phyloP scores from a whole-genome alignment of 2,888 invertebrate genomes.

The Hirtodrosophila alboralis region DNA sequence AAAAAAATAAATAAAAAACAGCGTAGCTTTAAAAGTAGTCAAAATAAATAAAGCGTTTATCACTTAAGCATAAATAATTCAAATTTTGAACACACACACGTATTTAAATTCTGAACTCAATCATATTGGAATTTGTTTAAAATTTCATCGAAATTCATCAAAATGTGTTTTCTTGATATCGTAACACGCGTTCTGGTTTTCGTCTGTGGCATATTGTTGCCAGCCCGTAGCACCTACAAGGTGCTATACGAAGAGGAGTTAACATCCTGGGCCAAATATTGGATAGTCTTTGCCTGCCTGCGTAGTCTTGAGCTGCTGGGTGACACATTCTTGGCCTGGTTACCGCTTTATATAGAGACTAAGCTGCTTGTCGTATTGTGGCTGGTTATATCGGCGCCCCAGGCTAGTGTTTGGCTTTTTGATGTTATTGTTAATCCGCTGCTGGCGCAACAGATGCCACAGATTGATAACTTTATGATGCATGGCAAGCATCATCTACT shows the following conservation, averaged over 20 bases:
- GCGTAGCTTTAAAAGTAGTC: too few relatives aligned
- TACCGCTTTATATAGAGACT: conserved; percentile 89
- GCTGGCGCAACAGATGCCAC: conserved; percentile 33
- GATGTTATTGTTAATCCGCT: conserved; percentile 54
- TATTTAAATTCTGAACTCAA: conserved; percentile 9
- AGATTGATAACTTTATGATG: conserved; percentile 51
- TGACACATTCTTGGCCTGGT: conserved; percentile 96
- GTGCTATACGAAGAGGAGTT: conserved; percentile 32
- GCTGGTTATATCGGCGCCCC: conserved; percentile 53
- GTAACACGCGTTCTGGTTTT: conserved; percentile 48
- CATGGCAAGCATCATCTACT: conserved; percentile 46
- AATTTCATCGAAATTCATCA: conserved; percentile 9
- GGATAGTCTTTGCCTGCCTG: conserved; percentile 91
- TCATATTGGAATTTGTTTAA: neutral
- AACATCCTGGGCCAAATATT: conserved; percentile 60
- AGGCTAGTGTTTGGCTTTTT: conserved; percentile 63
- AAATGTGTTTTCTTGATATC: conserved; percentile 43
- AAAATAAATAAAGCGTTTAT: too few relatives aligned
- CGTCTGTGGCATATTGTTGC: conserved; percentile 52
- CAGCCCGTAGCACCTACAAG: conserved; percentile 55
- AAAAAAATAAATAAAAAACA: too few relatives aligned
- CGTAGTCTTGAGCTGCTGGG: conserved; percentile 96
- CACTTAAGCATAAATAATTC: too few relatives aligned
- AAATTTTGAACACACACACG: neutral
- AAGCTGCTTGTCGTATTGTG: conserved; percentile 58